These are phyloP conservation scores for Cephalotes varians DNA, from an alignment of 2,888 invertebrate genomes.

Conservation along the genomic window DNA sequence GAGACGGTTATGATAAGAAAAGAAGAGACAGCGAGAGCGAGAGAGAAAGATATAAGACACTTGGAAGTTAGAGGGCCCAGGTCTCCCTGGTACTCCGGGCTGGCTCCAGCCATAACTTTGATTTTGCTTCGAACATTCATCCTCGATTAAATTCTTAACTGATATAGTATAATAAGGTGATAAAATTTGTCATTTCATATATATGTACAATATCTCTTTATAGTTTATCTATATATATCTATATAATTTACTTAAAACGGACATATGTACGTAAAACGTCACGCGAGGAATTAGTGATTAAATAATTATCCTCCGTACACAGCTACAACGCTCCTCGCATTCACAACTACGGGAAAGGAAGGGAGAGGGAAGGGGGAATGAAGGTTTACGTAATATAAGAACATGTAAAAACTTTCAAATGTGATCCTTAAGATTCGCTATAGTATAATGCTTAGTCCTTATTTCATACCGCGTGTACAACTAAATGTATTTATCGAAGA, in stretches of 20 bases:
- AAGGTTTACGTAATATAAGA: conserved; percentile 77
- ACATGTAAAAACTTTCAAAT: conserved; percentile 84
- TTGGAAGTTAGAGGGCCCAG: conserved; percentile 83
- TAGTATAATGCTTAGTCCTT: conserved; percentile 73
- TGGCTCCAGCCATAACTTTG: conserved; percentile 79
- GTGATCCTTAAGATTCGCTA: conserved; percentile 78
- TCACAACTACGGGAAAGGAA: conserved; percentile 70
- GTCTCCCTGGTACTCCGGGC: conserved; percentile 75
- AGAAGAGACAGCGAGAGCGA: conserved; percentile 70
- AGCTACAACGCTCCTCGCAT: conserved; percentile 73
- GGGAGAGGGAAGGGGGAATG: neutral
- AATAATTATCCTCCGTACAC: conserved; percentile 75
- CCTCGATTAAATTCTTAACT: conserved; percentile 74
- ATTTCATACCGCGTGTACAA: conserved; percentile 74
- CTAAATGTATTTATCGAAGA: conserved; percentile 78
- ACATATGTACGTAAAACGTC: conserved; percentile 72
- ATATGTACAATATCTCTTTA: conserved; percentile 64
- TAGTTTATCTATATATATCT: conserved; percentile 55
- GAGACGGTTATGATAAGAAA: conserved; percentile 80
- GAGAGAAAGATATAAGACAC: conserved; percentile 82
- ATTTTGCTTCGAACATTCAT: conserved; percentile 78
- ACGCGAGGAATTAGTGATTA: conserved; percentile 77
- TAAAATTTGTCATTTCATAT: conserved; percentile 75
- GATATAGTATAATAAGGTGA: conserved; percentile 66
- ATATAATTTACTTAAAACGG: conserved; percentile 81